Base-by-base conservation (phyloP, 2,797 vertebrate genomes). In the Thaleichthys pacificus region DNA sequence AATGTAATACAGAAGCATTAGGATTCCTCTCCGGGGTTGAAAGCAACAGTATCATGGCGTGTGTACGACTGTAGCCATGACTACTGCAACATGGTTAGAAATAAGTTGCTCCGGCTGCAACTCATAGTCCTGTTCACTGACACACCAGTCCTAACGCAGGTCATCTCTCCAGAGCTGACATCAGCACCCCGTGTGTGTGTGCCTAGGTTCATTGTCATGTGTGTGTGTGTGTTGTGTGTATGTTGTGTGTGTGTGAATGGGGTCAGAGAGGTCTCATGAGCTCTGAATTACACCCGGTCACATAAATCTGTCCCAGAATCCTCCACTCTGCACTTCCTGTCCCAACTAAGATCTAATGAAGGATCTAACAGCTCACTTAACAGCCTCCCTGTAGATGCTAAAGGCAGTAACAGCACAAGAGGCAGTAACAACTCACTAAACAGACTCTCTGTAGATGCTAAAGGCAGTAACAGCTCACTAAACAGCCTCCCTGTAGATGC, bases 51-150 rank as follows among this genome's bases (percentile, higher is more conserved):
- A 35, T 35, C 8, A 35, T 35, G 32, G 32, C 7, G 32, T 35
- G 21, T 61, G 58, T 61, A 17, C 4, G 21, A 19, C 21, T 61
- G 21, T 22, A 61, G n/a, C 24, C 58, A 61, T 62, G 61, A 62
- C 28, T 62, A 68, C 66, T 54, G 9, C 26, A 51, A 68, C 66
- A 68, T 30, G 42, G 66, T 65, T 61, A 69, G 69, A 68, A 72
- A 57, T 66, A 69, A 8, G 60, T 17, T 21, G 57, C 56, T 7
- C 6, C n/a, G 56, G 56, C 57, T 22, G n/a, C 9, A 58, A 24
- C 5, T 22, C 57, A 57, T 21, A 57, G 35, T 4, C 15, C 14
- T 63, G 24, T 63, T 26, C 30, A 4, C 60, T 61, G 12, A 15
- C 11, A 24, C 60, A 14, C 60, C 12, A 32, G 17, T 11, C 15